A percentile compares a stretch with the other conserved stretches of the same genome.
phyloP scores from a whole-genome alignment of 2,888 invertebrate species.

The Automeris io region DNA sequence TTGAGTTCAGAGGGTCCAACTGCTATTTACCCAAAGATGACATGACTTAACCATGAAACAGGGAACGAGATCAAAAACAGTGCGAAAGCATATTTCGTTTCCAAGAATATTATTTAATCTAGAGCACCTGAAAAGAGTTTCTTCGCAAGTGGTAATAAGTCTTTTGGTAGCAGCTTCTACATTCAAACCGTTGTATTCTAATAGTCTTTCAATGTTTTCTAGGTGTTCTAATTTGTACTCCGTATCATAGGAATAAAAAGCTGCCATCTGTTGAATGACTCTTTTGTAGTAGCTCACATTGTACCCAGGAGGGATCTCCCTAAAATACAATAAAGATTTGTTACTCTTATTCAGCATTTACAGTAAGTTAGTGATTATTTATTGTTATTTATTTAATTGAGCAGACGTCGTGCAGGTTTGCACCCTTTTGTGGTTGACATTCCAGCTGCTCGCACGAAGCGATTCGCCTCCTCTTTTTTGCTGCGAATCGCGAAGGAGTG shows the following conservation, averaged over 20 bases:
- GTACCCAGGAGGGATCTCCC: slow-evolving; percentile 31
- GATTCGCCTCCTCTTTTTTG: too few relatives aligned
- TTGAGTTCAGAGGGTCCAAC: too few relatives aligned
- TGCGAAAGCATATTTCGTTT: not conserved
- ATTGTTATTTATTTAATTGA: too few relatives aligned
- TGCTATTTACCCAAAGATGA: too few relatives aligned
- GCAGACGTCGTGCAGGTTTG: too few relatives aligned
- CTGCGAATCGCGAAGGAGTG: too few relatives aligned
- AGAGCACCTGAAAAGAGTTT: slow-evolving; percentile 40
- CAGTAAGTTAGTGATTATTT: too few relatives aligned
- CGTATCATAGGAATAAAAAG: slow-evolving; percentile 41
- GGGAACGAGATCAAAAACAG: not conserved
- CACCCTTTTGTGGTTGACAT: too few relatives aligned
- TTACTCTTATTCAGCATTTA: too few relatives aligned
- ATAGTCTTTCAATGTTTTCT: slow-evolving; percentile 27
- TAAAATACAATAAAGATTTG: slow-evolving; percentile 18
- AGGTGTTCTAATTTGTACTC: slow-evolving; percentile 27
- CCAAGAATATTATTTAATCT: not conserved
- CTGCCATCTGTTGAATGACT: slow-evolving; percentile 36
- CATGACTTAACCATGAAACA: not conserved
- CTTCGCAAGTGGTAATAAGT: slow-evolving; percentile 41
- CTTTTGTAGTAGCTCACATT: slow-evolving; percentile 25
- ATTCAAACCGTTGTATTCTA: slow-evolving; percentile 35
- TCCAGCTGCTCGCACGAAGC: too few relatives aligned
- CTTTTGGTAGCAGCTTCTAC: slow-evolving; percentile 28